These are phyloP conservation scores for Laterallus jamaicensis DNA, from an alignment of 2,113 vertebrate species.

Conservation along the genomic window DNA sequence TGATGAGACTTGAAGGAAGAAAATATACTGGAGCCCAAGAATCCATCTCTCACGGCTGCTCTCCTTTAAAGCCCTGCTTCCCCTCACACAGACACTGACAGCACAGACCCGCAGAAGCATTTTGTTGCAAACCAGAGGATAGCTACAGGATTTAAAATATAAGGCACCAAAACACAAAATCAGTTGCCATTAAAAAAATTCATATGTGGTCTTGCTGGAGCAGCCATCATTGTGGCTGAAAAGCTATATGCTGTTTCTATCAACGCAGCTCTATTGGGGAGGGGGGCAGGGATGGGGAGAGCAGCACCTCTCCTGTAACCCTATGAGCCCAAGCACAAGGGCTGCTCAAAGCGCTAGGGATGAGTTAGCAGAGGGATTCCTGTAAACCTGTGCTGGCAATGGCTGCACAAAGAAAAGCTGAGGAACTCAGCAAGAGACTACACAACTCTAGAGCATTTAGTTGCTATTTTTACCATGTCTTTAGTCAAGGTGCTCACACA, in stretches of 20 bases:
- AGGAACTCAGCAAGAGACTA: not conserved
- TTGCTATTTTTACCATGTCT: slow-evolving; percentile 41
- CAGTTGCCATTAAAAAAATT: not conserved
- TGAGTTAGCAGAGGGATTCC: not conserved
- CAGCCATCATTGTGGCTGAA: not conserved
- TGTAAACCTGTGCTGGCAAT: not conserved
- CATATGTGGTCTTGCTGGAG: not conserved
- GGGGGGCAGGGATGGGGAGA: too few species aligned
- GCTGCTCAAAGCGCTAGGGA: not conserved
- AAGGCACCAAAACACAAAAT: not conserved
- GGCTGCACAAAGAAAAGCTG: accelerated
- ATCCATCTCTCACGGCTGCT: not conserved
- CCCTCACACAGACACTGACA: not conserved
- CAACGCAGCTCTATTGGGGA: not conserved
- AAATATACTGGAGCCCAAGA: not conserved
- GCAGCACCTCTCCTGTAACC: accelerated
- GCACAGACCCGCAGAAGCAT: not conserved
- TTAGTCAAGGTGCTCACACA: not conserved
- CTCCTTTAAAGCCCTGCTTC: not conserved
- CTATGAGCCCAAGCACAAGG: not conserved
- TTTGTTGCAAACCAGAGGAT: too few species aligned
- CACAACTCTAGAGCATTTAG: not conserved
- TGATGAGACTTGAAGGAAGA: not conserved
- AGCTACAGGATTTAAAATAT: not conserved
- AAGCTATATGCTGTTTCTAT: not conserved